Base-by-base conservation (phyloP, 2,797 vertebrate species). In the Oophaga sylvatica region DNA sequence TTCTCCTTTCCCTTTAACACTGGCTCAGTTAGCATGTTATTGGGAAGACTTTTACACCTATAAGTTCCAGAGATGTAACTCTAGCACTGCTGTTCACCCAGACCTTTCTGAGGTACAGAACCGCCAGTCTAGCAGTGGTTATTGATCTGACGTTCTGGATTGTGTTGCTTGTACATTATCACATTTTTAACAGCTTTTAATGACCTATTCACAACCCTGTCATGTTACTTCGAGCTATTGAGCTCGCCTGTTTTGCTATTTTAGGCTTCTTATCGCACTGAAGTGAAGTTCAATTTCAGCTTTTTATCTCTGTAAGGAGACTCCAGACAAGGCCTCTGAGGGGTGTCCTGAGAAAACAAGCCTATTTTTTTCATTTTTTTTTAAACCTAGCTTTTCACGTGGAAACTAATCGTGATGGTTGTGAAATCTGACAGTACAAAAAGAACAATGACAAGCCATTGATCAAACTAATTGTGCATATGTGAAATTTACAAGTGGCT, bases 131-230 rank as follows among this genome's bases (percentile, higher is more conserved):
- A 63, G 29, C 13, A 20, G 56, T 70, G 9, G 79, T 70, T 84
- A 56, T 7, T 70, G n/a, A 67, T 26, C 81, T 71, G 65, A 29
- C 26, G 22, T 59, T 71, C 63, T 84, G 35, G 65, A 79, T 71
- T 78, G 3, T 78, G n/a, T 62, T 63, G 20, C 48, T 75, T 78
- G 41, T 57, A 57, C 60, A 65, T 59, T 79, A 88, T 84, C 82
- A 80, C 12, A 48, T 26, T 63, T 78, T 84, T 80, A 62, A 48
- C 81, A 56, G 87, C 62, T 80, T 5, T 71, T 59, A 84, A 87
- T 80, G 73, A 70, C 81, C 81, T 87, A 60, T 87, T 80, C 81
- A 87, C 75, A 76, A 60, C 86, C 80, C 81, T 67, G 81, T 57
- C 75, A 62, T 84, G 75, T 79, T 62, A 59, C 67, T 83, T 45